phyloP scores from a whole-genome alignment of 2,888 invertebrate species.

The Eupithecia subfuscata region DNA sequence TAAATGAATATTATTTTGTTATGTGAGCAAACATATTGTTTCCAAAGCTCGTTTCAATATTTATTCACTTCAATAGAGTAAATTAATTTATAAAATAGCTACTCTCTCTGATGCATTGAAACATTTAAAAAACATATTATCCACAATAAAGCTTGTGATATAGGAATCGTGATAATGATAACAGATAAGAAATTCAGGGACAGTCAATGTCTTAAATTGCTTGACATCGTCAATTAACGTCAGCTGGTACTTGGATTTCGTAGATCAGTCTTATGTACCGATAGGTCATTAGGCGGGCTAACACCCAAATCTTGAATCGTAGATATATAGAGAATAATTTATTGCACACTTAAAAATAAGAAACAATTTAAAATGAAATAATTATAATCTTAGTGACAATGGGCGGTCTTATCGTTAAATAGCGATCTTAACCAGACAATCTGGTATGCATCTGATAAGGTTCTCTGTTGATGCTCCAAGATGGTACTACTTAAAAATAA shows the following conservation, averaged over 20 bases:
- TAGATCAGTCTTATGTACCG: not conserved
- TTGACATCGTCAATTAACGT: not conserved
- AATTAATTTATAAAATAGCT: not conserved
- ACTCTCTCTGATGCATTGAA: not conserved
- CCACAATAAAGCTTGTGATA: not conserved
- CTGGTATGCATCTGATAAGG: too few relatives aligned
- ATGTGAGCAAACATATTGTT: slow-evolving; percentile 13
- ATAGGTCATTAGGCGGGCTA: not conserved
- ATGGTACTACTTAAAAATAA: too few relatives aligned
- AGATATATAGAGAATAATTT: too few relatives aligned
- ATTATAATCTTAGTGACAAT: too few relatives aligned
- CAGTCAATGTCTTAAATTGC: not conserved
- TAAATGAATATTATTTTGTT: slow-evolving; percentile 23
- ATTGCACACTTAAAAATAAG: too few relatives aligned
- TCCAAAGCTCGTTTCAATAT: not conserved
- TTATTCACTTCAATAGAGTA: not conserved
- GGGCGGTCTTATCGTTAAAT: too few relatives aligned
- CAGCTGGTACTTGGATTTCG: not conserved
- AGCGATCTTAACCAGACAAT: too few relatives aligned
- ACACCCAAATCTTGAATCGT: not conserved
- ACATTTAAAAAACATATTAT: not conserved
- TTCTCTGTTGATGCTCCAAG: too few relatives aligned
- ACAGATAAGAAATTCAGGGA: not conserved
- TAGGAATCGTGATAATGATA: not conserved
- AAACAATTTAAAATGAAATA: too few relatives aligned